These are phyloP conservation scores for Terrapene triunguis DNA, from an alignment of 2,113 vertebrate species.

Conservation along the genomic window DNA sequence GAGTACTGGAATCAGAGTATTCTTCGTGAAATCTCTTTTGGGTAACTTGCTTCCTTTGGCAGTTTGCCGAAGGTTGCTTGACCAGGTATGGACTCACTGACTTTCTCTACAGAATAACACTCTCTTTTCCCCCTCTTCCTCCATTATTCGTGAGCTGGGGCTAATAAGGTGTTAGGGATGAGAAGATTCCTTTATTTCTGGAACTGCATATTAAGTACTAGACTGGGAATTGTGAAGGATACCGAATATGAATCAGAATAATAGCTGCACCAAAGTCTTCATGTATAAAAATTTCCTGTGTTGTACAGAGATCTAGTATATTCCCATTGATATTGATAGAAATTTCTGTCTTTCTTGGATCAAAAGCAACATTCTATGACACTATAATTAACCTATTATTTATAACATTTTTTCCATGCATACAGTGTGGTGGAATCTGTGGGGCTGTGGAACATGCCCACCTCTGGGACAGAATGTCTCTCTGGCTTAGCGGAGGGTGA, in stretches of 20 bases:
- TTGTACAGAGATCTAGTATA: neutral
- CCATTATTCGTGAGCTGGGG: accelerated
- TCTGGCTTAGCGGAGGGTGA: neutral
- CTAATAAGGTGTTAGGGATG: neutral
- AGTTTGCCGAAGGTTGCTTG: too few relatives aligned
- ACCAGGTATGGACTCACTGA: neutral
- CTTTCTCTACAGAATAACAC: neutral
- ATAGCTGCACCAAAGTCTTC: neutral
- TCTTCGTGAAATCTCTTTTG: neutral
- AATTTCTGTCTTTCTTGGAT: neutral
- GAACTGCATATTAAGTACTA: neutral
- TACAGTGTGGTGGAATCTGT: neutral
- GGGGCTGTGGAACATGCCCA: neutral
- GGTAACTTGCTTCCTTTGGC: neutral
- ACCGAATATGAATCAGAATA: neutral
- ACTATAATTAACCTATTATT: neutral
- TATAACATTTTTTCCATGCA: neutral
- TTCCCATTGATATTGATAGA: neutral
- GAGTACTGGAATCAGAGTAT: neutral
- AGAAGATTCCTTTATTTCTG: neutral
- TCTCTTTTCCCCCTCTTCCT: neutral
- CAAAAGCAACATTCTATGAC: neutral
- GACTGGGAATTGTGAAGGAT: neutral
- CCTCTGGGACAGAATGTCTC: neutral
- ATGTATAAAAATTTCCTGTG: neutral